These are phyloP conservation scores for Drosophila subquinaria DNA, from an alignment of 2,888 invertebrate species.

Conservation along the genomic window DNA sequence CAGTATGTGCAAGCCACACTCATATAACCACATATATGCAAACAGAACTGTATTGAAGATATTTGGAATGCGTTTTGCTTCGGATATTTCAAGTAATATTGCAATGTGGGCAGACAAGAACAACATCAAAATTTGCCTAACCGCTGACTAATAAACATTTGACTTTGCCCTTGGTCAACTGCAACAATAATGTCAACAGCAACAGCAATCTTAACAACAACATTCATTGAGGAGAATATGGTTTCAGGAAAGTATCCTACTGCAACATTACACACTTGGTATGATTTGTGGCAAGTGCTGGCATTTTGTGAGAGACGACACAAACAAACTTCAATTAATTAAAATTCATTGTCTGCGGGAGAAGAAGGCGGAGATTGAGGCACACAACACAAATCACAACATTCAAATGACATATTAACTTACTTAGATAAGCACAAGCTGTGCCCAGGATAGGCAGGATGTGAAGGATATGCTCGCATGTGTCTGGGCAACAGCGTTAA, in stretches of 20 bases:
- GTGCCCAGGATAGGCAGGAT: constrained; percentile 21
- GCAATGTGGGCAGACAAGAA: not conserved
- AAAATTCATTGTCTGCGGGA: constrained; percentile 72
- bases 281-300: constrained; percentile 45
- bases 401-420: constrained; percentile 79
- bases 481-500: constrained; percentile 22
- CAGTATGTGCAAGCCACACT: constrained; percentile 13
- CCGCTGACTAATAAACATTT: constrained; percentile 47
- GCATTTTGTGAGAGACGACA: constrained; percentile 25
- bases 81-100: constrained; percentile 11
- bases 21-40: not conserved
- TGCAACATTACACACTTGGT: constrained; percentile 22
- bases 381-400: constrained; percentile 51
- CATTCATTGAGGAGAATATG: constrained; percentile 3
- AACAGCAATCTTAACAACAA: constrained; percentile 2
- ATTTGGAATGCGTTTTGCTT: constrained; percentile 1
- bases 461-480: constrained; percentile 18
- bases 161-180: constrained; percentile 29
- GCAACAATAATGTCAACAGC: constrained; percentile 22
- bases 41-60: not conserved
- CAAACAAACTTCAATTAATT: constrained; percentile 74
- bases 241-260: constrained; percentile 41
- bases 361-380: constrained; percentile 5
- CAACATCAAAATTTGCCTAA: constrained; percentile 15
- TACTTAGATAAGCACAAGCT: constrained; percentile 69